These are phyloP conservation scores for Caretta caretta DNA, from an alignment of 2,113 vertebrate species.

Conservation along the genomic window DNA sequence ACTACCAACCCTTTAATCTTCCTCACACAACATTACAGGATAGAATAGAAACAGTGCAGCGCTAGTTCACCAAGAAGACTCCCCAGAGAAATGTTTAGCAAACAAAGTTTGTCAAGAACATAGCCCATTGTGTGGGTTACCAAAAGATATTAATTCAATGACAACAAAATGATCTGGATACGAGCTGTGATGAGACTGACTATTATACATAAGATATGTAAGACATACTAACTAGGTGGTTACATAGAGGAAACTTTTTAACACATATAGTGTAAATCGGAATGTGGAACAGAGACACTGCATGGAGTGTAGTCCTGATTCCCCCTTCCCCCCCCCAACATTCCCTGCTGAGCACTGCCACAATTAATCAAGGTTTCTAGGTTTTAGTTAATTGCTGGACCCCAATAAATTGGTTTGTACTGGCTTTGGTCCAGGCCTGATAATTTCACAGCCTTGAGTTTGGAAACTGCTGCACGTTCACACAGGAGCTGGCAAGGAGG, in stretches of 20 bases:
- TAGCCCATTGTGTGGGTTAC: conserved; percentile 59
- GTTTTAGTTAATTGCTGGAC: conserved; percentile 85
- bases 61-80: conserved; percentile 23
- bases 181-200: conserved; percentile 54
- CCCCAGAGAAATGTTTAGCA: conserved; percentile 61
- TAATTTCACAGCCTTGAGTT: conserved; percentile 81
- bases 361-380: conserved; percentile 86
- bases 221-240: conserved; percentile 44
- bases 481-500: conserved; percentile 77
- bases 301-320: conserved; percentile 66
- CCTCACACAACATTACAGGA: not conserved
- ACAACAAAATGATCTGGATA: conserved; percentile 61
- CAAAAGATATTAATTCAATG: conserved; percentile 66
- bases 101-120: conserved; percentile 52
- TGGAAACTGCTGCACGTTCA: conserved; percentile 81
- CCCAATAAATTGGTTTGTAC: conserved; percentile 85
- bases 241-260: conserved; percentile 71
- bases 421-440: conserved; percentile 82
- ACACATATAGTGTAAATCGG: conserved; percentile 53
- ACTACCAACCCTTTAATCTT: not conserved
- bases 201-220: conserved; percentile 53
- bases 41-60: conserved; percentile 26
- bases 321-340: conserved; percentile 12
- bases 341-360: conserved; percentile 81
- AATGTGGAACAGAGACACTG: conserved; percentile 61